A percentile compares a stretch with the other conserved stretches of the same genome.
phyloP scores from a whole-genome alignment of 2,888 invertebrate genomes.

The Teleogryllus oceanicus region DNA sequence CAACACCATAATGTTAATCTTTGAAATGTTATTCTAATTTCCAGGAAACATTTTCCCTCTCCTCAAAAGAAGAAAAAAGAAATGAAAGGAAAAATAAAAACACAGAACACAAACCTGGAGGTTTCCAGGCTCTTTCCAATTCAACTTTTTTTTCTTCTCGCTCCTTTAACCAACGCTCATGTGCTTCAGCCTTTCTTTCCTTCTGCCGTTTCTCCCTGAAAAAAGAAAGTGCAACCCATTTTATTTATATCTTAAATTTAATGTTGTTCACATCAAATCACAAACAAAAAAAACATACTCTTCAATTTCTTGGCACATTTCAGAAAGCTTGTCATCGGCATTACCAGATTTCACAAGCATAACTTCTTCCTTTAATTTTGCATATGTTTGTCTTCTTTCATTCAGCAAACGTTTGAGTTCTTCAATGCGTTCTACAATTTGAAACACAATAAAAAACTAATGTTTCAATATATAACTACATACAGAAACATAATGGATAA shows the following conservation, averaged over 20 bases:
- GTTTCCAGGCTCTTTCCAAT: constrained; percentile 59
- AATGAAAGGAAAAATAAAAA: too few species aligned
- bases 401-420: constrained; percentile 70
- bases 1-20: too few species aligned
- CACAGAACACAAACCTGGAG: constrained; percentile 41
- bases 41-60: too few species aligned
- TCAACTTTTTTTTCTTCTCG: constrained; percentile 63
- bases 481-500: too few species aligned
- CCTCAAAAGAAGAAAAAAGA: too few species aligned
- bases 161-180: constrained; percentile 61
- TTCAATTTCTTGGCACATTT: constrained; percentile 72
- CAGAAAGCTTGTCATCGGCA: constrained; percentile 67
- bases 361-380: constrained; percentile 64
- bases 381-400: constrained; percentile 70
- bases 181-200: constrained; percentile 63
- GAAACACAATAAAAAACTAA: too few species aligned
- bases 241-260: background rate
- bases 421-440: constrained; percentile 60
- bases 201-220: constrained; percentile 60
- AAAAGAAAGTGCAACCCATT: constrained; percentile 20
- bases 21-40: too few species aligned
- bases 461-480: too few species aligned
- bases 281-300: constrained; percentile 45
- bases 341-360: constrained; percentile 54
- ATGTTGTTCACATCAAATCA: background rate